Base-by-base conservation (phyloP, 2,888 invertebrate species). In the Girardia tigrina region DNA sequence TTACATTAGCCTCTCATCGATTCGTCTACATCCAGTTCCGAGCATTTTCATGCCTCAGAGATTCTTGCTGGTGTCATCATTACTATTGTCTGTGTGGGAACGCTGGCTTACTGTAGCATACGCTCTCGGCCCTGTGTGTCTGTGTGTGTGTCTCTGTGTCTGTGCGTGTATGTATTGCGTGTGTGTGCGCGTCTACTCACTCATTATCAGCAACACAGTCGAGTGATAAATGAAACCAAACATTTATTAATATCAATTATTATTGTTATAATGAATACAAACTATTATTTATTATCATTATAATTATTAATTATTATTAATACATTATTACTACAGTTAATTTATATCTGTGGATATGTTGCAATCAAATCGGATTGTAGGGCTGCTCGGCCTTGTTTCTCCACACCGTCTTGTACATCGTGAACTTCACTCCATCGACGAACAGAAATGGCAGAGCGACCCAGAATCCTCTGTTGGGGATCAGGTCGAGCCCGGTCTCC, bases 11-110 rank as follows among this genome's bases (percentile, higher is more conserved):
- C 56, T 56, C 56, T 56, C 56, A 56, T 56, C 56, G 56, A 56
- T 23, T 56, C 56, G 56, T 56, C 56, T 56, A 56, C n/a, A n/a
- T 56, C 56, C 56, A 56, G 56, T 56, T 56, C 56, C 56, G 56
- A 56, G 23, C 56, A 56, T 56, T 56, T 56, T 56, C n/a, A 56
- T 56, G 56, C 56, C 56, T 56, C 56, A 56, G 56, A 56, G 56
- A 56, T 56, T 56, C n/a, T 56, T 56, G 56, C 56, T 56, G 56
- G 56, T 56, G 56, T 56, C 56, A 56, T 56, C 56, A 56, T 4
- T 20, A 56, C n/a, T 56, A 56, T n/a, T n/a, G n/a, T 56, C 36
- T 56, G 36, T 56, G 56, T 56, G 56, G 23, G 56, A 56, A 56
- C 56, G 23, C 56, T 56, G n/a, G n/a, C n/a, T n/a, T n/a, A n/a